Evolutionary conservation across 92 coral and sea anemone species (phyloP).

Genomic region (Palythoa caribaeorum): DNA sequence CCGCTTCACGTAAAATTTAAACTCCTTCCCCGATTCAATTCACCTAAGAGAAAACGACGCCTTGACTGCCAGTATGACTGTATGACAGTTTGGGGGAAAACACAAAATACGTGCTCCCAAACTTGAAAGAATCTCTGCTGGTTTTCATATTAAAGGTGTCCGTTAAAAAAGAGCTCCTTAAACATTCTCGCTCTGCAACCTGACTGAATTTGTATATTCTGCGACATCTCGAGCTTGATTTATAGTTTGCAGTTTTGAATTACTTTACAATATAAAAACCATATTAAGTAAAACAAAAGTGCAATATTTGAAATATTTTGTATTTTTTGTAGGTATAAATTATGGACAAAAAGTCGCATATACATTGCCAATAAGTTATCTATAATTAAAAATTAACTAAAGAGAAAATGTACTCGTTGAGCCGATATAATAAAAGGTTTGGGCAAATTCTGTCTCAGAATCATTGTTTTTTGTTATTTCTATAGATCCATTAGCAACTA

Average conservation of each 20-base stretch:
- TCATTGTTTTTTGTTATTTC: too few species aligned
- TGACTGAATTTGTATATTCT: not conserved
- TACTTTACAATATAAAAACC: not conserved
- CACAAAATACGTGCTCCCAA: not conserved
- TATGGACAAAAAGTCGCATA: too few species aligned
- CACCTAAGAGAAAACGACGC: too few species aligned
- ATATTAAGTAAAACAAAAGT: too few species aligned
- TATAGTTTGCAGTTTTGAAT: not conserved
- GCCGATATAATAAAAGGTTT: too few species aligned
- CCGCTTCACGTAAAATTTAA: too few species aligned
- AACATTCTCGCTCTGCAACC: not conserved
- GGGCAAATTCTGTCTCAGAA: not conserved
- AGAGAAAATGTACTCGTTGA: too few species aligned
- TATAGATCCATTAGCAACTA: not conserved
- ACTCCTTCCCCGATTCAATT: too few species aligned
- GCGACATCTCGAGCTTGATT: not conserved
- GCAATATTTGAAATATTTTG: too few species aligned
- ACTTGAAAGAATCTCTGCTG: conserved; percentile 18
- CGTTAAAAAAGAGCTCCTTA: not conserved
- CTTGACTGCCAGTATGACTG: not conserved
- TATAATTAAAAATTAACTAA: too few species aligned
- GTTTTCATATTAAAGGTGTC: not conserved
- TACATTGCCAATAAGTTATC: too few species aligned
- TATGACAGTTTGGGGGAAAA: conserved; percentile 47
- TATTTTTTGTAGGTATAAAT: too few species aligned